These are phyloP conservation scores for Pavo muticus DNA, from an alignment of 2,113 vertebrate genomes.

Conservation along the genomic window DNA sequence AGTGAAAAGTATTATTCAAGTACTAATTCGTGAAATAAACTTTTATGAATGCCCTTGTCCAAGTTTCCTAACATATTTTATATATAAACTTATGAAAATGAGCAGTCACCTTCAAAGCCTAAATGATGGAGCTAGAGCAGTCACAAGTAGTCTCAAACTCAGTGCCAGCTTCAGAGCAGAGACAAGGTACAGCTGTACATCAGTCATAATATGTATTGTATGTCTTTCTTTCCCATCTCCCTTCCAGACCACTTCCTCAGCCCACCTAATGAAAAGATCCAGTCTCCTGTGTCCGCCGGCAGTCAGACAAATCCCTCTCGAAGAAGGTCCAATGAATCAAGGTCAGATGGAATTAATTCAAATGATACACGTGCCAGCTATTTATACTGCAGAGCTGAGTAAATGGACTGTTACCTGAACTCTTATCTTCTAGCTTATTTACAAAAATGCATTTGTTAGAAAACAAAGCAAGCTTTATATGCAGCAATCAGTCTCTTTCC, in stretches of 20 bases:
- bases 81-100: background rate
- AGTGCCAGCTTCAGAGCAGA: background rate
- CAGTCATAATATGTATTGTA: accelerated
- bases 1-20: background rate
- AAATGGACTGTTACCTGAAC: background rate
- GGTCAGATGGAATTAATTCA: background rate
- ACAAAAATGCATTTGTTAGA: background rate
- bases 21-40: background rate
- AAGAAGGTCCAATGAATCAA: background rate
- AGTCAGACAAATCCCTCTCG: background rate
- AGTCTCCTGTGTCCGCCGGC: background rate
- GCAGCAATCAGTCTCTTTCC: background rate
- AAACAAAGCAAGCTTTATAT: background rate
- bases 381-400: background rate
- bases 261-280: background rate
- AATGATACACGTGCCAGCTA: background rate
- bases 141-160: background rate
- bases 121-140: background rate
- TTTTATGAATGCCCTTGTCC: background rate
- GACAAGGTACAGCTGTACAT: background rate
- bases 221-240: too few species aligned
- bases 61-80: background rate
- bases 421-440: background rate
- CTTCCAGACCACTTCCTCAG: background rate
- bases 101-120: background rate